Conservation (phyloP, 2,797 vertebrate genomes). For the Margarornis squamiger region DNA sequence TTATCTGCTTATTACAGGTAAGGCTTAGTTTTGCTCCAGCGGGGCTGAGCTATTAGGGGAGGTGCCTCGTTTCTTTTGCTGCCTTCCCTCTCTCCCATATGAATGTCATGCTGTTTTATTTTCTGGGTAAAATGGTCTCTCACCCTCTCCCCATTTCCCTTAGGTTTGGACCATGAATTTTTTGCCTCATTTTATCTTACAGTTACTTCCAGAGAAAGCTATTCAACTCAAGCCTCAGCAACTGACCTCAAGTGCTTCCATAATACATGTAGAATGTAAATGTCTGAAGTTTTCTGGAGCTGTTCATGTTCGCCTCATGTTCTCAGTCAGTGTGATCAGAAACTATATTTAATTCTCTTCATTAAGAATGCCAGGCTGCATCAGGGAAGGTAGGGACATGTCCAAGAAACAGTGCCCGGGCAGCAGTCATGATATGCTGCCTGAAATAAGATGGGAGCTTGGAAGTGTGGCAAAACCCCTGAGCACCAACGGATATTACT, state of each 20-base stretch:
- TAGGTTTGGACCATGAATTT: not conserved
- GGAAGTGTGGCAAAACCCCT: not conserved
- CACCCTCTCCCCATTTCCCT: not conserved
- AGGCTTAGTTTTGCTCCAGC: not conserved
- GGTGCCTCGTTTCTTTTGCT: not conserved
- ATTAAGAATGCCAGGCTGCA: not conserved
- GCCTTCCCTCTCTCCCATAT: not conserved
- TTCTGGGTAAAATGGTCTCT: not conserved
- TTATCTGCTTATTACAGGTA: not conserved
- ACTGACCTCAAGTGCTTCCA: not conserved
- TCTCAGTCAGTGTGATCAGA: not conserved
- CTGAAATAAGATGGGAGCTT: not conserved
- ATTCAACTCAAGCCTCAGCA: not conserved
- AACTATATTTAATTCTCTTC: not conserved
- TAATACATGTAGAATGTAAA: rapidly evolving
- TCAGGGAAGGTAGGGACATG: rapidly evolving
- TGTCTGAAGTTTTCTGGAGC: not conserved
- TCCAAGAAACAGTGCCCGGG: not conserved
- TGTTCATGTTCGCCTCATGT: not conserved
- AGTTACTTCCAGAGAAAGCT: not conserved
- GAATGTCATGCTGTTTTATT: not conserved
- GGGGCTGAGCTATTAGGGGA: not conserved
- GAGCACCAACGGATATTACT: not conserved
- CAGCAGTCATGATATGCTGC: not conserved
- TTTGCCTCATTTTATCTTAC: not conserved